Base-by-base conservation (phyloP, 2,888 invertebrate genomes). In the Tethea ocularis region DNA sequence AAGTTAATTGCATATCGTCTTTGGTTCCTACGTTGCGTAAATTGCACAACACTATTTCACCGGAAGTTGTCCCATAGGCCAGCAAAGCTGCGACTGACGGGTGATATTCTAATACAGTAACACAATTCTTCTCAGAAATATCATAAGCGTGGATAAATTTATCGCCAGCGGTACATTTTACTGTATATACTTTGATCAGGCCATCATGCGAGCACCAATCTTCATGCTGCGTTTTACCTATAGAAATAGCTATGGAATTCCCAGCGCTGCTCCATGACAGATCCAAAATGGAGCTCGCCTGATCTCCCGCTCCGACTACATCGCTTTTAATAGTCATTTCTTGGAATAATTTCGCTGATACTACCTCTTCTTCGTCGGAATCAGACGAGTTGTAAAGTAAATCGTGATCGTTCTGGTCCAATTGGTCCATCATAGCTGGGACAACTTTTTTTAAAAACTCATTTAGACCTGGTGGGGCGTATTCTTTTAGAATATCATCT, bases 151-250 rank as follows among this genome's bases (percentile, higher is more conserved):
- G 83, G 0, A 83, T 78, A 4, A 91, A 78, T 1, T 78, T 79
- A 36, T 87, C 94, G 94, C 80, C 94, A 94, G 88, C 94, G 79
- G 78, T 89, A 2, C 83, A 72, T 63, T 87, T 89, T 0, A 82
- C 59, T 0, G 84, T 88, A 57, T 82, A 92, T 5, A 92, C 74
- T 6, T 86, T 76, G 11, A 92, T 85, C 7, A 88, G 33, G 0
- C 92, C 92, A 1, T 85, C 81, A 46, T 87, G 85, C 0, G 87
- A 80, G 41, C 91, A 92, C 90, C 92, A 92, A 0, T 73, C 73
- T 41, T 88, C 88, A 54, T 92, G 91, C 59, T 88, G 87, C 5
- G 74, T 60, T 13, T 77, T 72, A 0, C 92, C 93, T 1, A 87
- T 64, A 1, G 90, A 84, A 0, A 87, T 78, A 0, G 92, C 93